A percentile compares a stretch with the other conserved stretches of the same genome.
These are phyloP conservation scores for Marasmarcha lunaedactyla DNA, from an alignment of 2,888 invertebrate genomes.

Conservation along the genomic window DNA sequence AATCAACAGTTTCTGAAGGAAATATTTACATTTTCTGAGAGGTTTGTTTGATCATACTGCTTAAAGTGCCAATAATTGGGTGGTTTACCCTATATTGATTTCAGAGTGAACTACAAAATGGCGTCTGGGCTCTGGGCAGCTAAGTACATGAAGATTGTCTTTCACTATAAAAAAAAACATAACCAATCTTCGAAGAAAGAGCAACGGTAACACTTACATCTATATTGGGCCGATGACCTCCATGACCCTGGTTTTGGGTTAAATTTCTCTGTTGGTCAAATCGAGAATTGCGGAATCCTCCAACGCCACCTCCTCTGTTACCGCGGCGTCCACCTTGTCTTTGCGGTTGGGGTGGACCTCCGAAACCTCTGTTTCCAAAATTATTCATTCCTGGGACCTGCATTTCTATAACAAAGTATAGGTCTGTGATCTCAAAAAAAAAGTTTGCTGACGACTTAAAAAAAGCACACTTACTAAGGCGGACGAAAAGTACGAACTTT, in stretches of 20 bases:
- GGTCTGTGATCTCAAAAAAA: neutral
- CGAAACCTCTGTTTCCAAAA: slow-evolving; percentile 57
- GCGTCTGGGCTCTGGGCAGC: too few relatives aligned
- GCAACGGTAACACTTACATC: slow-evolving; percentile 29
- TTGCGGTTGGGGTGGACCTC: slow-evolving; percentile 60
- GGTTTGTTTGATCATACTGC: too few relatives aligned
- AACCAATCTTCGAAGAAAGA: too few relatives aligned
- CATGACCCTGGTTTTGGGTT: slow-evolving; percentile 41
- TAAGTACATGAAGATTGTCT: too few relatives aligned
- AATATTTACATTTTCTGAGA: too few relatives aligned
- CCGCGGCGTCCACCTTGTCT: slow-evolving; percentile 51
- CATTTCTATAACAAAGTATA: slow-evolving; percentile 22
- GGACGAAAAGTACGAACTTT: too few relatives aligned
- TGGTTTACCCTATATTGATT: too few relatives aligned
- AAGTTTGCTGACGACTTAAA: neutral
- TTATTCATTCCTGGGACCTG: slow-evolving; percentile 60
- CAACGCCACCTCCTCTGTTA: slow-evolving; percentile 31
- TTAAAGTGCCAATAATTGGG: too few relatives aligned
- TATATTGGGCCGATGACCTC: slow-evolving; percentile 54
- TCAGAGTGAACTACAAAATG: too few relatives aligned
- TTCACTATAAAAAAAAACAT: too few relatives aligned
- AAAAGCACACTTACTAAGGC: too few relatives aligned
- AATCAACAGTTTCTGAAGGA: too few relatives aligned
- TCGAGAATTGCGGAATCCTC: slow-evolving; percentile 46
- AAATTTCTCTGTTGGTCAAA: slow-evolving; percentile 43